Conservation (phyloP, 2,888 invertebrate species). For the Phrixothrix hirtus region DNA sequence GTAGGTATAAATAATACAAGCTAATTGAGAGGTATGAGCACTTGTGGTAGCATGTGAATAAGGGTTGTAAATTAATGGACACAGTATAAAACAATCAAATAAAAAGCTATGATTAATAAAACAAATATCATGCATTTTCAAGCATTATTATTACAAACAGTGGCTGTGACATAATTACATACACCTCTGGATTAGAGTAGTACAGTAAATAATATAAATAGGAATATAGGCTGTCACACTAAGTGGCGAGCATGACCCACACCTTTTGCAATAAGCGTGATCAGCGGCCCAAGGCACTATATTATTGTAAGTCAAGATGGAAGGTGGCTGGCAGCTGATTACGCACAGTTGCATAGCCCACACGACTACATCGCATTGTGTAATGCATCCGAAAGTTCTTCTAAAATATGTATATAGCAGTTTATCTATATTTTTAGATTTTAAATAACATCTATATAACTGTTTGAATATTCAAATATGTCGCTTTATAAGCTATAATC, state of each 20-base stretch:
- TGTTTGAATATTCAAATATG: no score
- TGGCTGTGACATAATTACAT: constrained; percentile 65
- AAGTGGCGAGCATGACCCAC: constrained; percentile 52
- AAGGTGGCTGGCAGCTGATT: constrained; percentile 55
- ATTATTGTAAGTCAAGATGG: constrained; percentile 52
- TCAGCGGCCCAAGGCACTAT: constrained; percentile 58
- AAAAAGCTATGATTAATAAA: constrained; percentile 65
- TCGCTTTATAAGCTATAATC: no score
- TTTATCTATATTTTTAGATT: no score
- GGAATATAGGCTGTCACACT: constrained; percentile 50
- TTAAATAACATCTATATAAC: no score
- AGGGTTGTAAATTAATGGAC: constrained; percentile 37
- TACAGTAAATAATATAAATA: constrained; percentile 56
- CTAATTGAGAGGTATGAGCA: constrained; percentile 33
- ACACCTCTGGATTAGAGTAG: constrained; percentile 61
- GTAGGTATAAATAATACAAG: constrained; percentile 34
- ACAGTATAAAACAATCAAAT: constrained; percentile 49
- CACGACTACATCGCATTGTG: constrained; percentile 10
- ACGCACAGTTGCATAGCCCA: constrained; percentile 47
- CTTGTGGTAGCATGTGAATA: constrained; percentile 36
- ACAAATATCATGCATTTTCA: constrained; percentile 86
- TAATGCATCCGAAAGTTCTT: no score
- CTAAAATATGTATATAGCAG: no score
- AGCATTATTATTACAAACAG: constrained; percentile 86
- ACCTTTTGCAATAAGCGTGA: constrained; percentile 54